phyloP scores from a whole-genome alignment of 2,888 invertebrate species.

The Cryptocephalus moraei region DNA sequence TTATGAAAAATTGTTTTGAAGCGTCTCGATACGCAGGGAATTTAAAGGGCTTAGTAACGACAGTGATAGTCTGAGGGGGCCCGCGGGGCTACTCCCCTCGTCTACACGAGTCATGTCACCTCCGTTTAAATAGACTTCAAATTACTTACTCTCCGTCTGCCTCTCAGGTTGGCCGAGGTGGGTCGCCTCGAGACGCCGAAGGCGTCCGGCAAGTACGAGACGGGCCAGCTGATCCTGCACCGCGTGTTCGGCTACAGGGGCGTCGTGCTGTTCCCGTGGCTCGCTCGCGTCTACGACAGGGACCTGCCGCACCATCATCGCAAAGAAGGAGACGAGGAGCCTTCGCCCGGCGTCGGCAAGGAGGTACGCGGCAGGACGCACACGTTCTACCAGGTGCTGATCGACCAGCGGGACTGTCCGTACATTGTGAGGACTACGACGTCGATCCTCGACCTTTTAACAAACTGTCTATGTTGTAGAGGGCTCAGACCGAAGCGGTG shows the following conservation, averaged over 20 bases:
- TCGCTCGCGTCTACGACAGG: conserved; percentile 89
- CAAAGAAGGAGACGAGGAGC: conserved; percentile 30
- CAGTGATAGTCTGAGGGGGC: neutral
- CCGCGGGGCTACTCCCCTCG: neutral
- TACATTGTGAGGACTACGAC: conserved; percentile 69
- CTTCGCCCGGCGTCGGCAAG: conserved; percentile 51
- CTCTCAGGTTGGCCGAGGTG: conserved; percentile 81
- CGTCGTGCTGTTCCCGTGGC: conserved; percentile 93
- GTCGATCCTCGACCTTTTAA: too few relatives aligned
- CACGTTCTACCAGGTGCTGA: conserved; percentile 95
- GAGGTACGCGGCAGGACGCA: conserved; percentile 86
- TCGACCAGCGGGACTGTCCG: conserved; percentile 94
- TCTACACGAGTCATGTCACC: too few relatives aligned
- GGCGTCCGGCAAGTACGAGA: conserved; percentile 82
- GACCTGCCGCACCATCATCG: conserved; percentile 60
- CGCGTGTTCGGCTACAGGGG: conserved; percentile 96
- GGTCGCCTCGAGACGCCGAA: conserved; percentile 84
- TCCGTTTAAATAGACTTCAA: too few relatives aligned
- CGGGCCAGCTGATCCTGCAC: conserved; percentile 92
- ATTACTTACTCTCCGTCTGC: too few relatives aligned
- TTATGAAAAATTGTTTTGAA: neutral
- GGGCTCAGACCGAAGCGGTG: conserved; percentile 97
- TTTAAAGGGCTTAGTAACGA: too few relatives aligned
- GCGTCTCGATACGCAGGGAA: too few relatives aligned
- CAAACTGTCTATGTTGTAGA: conserved; percentile 42